A percentile compares a stretch with the other conserved stretches of the same genome.
These are phyloP conservation scores for Cardiocondyla obscurior DNA, from an alignment of 1,140 invertebrate species.

Conservation along the genomic window DNA sequence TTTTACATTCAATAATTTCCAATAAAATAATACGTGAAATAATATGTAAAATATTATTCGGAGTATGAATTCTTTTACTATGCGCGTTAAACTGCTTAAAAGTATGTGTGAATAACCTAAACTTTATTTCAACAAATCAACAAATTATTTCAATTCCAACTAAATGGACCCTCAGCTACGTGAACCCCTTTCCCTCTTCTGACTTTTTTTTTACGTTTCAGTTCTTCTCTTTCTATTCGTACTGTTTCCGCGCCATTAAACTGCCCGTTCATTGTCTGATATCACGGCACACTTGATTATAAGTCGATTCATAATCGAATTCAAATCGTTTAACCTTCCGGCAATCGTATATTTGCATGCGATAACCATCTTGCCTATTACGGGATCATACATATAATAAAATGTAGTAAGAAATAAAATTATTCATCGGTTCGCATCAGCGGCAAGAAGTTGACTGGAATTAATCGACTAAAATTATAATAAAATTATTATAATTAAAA, in stretches of 20 bases:
- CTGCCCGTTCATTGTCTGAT: background rate
- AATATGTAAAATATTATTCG: no score
- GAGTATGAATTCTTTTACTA: no score
- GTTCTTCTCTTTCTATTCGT: conserved; percentile 10
- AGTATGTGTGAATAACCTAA: no score
- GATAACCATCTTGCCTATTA: background rate
- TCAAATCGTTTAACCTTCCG: background rate
- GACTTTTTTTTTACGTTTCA: conserved; percentile 8
- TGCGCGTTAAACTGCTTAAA: no score
- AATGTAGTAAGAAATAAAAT: background rate
- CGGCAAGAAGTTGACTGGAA: background rate
- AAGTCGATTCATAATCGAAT: background rate
- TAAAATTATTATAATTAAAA: background rate
- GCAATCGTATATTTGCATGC: background rate
- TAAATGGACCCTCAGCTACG: background rate
- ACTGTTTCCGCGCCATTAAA: conserved; percentile 9
- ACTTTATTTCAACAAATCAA: no score
- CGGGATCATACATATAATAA: background rate
- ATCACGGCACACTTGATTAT: conserved; percentile 14
- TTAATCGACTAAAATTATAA: background rate
- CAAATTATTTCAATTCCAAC: conserved; percentile 14
- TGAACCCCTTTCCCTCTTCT: no score
- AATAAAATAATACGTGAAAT: no score
- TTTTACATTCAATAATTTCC: no score
- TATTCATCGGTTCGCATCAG: background rate